Base-by-base conservation (phyloP, 2,888 invertebrate species). In the Agelastica alni region DNA sequence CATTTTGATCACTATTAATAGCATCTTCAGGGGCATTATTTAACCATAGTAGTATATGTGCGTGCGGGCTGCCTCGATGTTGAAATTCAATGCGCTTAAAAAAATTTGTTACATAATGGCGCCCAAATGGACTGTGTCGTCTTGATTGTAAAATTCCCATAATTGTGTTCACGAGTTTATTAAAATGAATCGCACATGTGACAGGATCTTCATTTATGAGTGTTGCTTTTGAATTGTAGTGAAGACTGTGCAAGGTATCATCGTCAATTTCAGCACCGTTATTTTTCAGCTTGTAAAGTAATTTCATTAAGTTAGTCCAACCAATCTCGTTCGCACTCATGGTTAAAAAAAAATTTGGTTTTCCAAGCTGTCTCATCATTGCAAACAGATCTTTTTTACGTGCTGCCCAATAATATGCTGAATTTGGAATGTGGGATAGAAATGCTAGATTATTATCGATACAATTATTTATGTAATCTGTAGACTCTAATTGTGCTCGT, bases 301-400 rank as follows among this genome's bases (percentile, higher is more conserved):
- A 2, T 28, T 54, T 66, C 1, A 77, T 62, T 30, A 76, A 56
- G 59, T 37, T 55, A 20, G 57, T 3, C 77, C 76, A 77, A 17
- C 65, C 61, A 55, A 70, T 61, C 68, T 78, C 77, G 61, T 76
- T 76, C 0, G 75, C 75, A 67, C 75, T 75, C 63, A 76, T 6
- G 61, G 75, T 70, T 63, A 73, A 43, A 70, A 76, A 64, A 62
- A 67, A 61, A 63, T 74, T 75, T 51, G 75, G 75, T 58, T 61
- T 64, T 9, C 75, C 74, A 16, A 69, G 59, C 60, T 77, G 75
- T 17, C 75, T 42, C 18, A 76, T 77, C 70, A 75, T 76, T 7
- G 75, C 37, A 37, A 22, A 48, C 1, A 48, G 22, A 26, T 48
- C 44, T 51, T 44, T 51, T 30, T 51, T 51, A 7, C 44, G 20